phyloP scores from a whole-genome alignment of 2,888 invertebrate genomes.

The Abrostola triplasia region DNA sequence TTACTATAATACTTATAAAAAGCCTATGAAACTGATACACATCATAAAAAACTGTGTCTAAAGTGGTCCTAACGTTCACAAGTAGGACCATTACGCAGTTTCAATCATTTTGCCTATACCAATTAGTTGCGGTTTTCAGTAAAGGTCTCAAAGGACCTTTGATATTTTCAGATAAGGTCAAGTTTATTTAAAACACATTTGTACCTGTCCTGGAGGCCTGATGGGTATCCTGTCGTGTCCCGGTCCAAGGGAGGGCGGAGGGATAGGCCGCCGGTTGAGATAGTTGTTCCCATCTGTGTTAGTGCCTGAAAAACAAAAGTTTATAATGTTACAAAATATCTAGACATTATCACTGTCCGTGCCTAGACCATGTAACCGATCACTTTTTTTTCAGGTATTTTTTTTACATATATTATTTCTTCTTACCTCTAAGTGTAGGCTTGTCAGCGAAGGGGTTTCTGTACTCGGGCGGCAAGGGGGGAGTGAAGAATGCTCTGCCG shows the following conservation, averaged over 20 bases:
- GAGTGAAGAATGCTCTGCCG: conserved; percentile 93
- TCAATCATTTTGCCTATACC: no score
- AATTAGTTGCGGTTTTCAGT: no score
- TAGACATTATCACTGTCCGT: conserved; percentile 6
- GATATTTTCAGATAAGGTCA: background rate
- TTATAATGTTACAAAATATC: background rate
- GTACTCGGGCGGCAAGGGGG: conserved; percentile 94
- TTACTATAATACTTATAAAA: no score
- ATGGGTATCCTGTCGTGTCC: conserved; percentile 95
- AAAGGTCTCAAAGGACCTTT: background rate
- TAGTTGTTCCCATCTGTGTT: conserved; percentile 89
- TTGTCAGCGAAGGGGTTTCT: conserved; percentile 96
- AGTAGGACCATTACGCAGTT: no score
- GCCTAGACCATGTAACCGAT: background rate
- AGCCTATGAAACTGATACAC: no score
- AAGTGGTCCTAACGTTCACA: no score
- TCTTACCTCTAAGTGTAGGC: conserved; percentile 92
- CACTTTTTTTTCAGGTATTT: no score
- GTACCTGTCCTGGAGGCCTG: conserved; percentile 91
- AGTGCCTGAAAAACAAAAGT: conserved; percentile 78
- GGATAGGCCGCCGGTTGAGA: conserved; percentile 92
- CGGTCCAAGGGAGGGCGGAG: conserved; percentile 94
- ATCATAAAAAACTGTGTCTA: no score
- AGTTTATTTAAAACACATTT: background rate
- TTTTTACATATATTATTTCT: no score